Conservation (phyloP, 1,140 invertebrate species). For the Acromyrmex heyeri region DNA sequence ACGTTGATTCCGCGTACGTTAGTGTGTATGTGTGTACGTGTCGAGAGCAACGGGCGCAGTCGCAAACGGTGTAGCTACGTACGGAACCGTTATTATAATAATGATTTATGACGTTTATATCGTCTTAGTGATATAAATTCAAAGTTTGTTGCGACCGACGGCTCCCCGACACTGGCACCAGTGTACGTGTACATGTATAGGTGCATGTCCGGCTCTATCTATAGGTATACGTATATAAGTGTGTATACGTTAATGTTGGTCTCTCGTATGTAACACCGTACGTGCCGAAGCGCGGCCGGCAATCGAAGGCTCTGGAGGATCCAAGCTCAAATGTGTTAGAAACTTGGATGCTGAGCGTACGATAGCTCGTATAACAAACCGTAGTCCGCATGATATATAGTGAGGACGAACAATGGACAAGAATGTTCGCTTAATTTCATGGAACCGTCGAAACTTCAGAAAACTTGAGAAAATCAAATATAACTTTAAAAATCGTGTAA, state of each 20-base stretch:
- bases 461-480: conserved; percentile 2
- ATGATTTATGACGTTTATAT: conserved; percentile 84
- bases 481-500: neutral
- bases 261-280: conserved; percentile 45
- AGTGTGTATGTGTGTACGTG: conserved; percentile 9
- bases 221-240: no score
- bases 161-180: conserved; percentile 46
- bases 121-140: conserved; percentile 84
- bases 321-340: conserved; percentile 46
- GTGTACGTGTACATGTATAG: neutral
- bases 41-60: conserved; percentile 47
- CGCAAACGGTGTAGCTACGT: conserved; percentile 58
- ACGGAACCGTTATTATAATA: conserved; percentile 81
- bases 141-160: conserved; percentile 81
- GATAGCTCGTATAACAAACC: conserved; percentile 33
- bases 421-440: conserved; percentile 27
- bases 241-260: neutral
- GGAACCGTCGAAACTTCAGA: neutral
- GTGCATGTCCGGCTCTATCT: conserved; percentile 39
- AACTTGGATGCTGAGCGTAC: conserved; percentile 53
- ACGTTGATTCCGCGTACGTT: conserved; percentile 34
- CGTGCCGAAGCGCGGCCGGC: conserved; percentile 56
- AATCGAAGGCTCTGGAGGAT: conserved; percentile 58
- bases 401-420: conserved; percentile 27
- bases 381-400: conserved; percentile 63